Evolutionary conservation across 2,797 vertebrate genomes (phyloP), one percentile per base, ranked within the genome.

Genomic region (Manis pentadactyla): DNA sequence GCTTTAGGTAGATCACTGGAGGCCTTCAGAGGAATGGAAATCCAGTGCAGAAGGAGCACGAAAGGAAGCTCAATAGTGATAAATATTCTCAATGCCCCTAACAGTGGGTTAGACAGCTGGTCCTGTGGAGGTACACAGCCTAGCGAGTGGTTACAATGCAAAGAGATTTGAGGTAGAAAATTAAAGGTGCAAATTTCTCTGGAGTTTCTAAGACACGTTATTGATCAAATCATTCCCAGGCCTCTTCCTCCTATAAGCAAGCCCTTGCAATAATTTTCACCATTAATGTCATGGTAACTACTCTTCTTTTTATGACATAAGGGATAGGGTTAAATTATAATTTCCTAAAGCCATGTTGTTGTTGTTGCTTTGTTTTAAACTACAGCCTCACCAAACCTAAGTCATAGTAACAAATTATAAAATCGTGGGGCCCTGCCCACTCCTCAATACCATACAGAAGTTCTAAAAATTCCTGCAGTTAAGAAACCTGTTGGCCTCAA

Each of bases 401-500:
- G 31, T 66, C 49, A 84, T 15, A 90, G 39, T 63, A 74, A 82
- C 34, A 78, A 37, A 66, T 75, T 77, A 68, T 49, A 77, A 74
- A 93, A 83, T 29, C 19, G n/a, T 49, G 63, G 37, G 34, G 27
- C 64, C 39, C 8, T 79, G 49, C 21, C 49, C 4, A 66, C 57
- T 87, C 11, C 61, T 66, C 5, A 39, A 74, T 34, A 59, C 39
- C 51, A 71, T 42, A 59, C 27, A 57, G 68, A 92, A 85, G 37
- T 74, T 90, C 71, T 68, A 46, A 87, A 55, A 91, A 73, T 23
- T 53, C 55, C 42, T 69, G 2, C 9, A 83, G 59, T 63, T 39
- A 83, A 88, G 57, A 87, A 77, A 89, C 89, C 23, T 23, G 37
- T 69, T 94, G 74, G 27, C 31, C n/a, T 85, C 63, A 69, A 78